Evolutionary conservation across 2,797 vertebrate genomes (phyloP).

Genomic region (Clarias fuscus): DNA sequence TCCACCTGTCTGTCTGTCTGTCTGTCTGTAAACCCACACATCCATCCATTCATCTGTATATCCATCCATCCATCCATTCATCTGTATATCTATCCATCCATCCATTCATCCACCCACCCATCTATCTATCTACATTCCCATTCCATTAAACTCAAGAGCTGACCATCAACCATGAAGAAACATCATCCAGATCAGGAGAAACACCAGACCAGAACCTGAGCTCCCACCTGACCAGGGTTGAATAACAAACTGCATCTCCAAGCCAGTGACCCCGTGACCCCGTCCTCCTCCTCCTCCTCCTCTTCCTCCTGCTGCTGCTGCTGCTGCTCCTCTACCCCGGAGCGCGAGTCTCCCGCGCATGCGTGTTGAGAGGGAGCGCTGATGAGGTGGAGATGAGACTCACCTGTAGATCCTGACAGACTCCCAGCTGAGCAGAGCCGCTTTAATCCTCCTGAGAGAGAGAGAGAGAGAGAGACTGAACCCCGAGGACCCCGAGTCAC

Average conservation of each 20-base stretch:
- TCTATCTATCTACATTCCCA: background rate
- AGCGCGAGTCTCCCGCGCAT: background rate
- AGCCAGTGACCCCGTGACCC: constrained; percentile 36
- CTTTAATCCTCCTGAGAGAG: background rate
- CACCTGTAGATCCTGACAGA: constrained; percentile 27
- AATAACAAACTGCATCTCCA: constrained; percentile 58
- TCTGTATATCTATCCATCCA: no score
- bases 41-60: accelerated
- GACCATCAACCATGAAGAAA: background rate
- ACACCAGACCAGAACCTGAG: constrained; percentile 36
- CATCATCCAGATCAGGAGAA: background rate
- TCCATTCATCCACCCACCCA: no score
- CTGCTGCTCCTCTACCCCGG: constrained; percentile 43
- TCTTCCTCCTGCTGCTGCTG: no score
- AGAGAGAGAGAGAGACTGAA: no score
- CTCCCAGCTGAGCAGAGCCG: background rate
- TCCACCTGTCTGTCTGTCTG: no score
- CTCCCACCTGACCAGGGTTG: constrained; percentile 41
- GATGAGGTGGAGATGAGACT: background rate
- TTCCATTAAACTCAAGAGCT: no score
- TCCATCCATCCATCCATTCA: no score
- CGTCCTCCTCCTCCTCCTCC: background rate
- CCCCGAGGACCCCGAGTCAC: no score
- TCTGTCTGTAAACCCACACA: no score
- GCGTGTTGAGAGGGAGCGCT: background rate